Percentiles rank a stretch among this genome's conserved stretches.
phyloP scores from a whole-genome alignment of 1,140 invertebrate species.

The Brachionus plicatilis region DNA sequence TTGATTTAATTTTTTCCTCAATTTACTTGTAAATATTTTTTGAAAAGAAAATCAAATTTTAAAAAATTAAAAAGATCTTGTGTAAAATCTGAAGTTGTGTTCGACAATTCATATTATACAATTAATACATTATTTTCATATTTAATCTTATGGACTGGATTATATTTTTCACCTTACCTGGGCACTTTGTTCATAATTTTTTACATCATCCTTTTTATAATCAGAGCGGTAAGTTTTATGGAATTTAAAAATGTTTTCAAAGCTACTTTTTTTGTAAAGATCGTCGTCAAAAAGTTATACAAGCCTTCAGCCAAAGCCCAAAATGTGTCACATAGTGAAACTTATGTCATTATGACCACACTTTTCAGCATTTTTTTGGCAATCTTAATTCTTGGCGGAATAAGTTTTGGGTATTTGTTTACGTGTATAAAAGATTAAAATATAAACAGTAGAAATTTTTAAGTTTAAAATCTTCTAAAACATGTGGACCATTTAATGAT shows the following conservation, averaged over 20 bases:
- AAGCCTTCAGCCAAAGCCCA: background rate
- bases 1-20: background rate
- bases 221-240: background rate
- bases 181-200: background rate
- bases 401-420: background rate
- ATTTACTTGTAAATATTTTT: background rate
- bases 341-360: background rate
- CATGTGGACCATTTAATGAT: conserved; percentile 9
- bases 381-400: background rate
- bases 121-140: background rate
- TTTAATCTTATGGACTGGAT: background rate
- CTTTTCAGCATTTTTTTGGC: background rate
- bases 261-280: background rate
- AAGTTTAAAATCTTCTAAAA: background rate
- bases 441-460: background rate
- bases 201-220: background rate
- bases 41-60: background rate
- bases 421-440: background rate
- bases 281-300: background rate
- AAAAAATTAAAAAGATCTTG: background rate
- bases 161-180: background rate
- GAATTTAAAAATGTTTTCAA: background rate
- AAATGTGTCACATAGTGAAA: background rate
- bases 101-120: background rate
- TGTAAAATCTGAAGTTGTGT: background rate